Base-by-base conservation (phyloP, 1,140 invertebrate genomes). In the Ooceraea biroi region DNA sequence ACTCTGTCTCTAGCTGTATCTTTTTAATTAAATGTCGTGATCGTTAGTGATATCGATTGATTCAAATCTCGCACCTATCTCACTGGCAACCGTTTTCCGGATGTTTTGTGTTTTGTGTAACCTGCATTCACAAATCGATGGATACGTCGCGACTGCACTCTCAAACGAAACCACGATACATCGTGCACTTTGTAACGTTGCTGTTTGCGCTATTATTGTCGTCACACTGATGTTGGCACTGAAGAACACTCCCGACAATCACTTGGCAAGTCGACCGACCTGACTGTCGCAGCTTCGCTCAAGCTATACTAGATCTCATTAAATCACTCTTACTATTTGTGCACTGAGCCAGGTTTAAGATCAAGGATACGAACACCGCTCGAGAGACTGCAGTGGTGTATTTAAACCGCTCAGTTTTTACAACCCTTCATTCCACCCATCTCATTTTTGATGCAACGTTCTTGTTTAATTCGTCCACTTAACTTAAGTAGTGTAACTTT, bases 211-310 rank as follows among this genome's bases (percentile, higher is more conserved):
- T 25, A n/a, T 55, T 78, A 55, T 69, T 57, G 12, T 22, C 10
- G 1, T 48, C 5, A 17, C 17, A 41, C 19, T 41, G 36, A 65
- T 82, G 12, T 73, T 73, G 58, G 44, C 57, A 30, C 17, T 46
- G 66, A 82, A 55, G 19, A 85, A 76, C 44, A 83, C 14, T 69
- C 11, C 25, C 44, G 17, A 25, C 14, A 17, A 46, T 71, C 48
- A 44, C 69, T 78, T 69, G 30, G 17, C n/a, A 71, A 80, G 0
- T 27, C 25, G n/a, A 69, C 17, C 11, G 57, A 63, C 25, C 41
- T n/a, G 30, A 41, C 19, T 57, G 41, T 57, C 48, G 65, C 60
- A 63, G 58, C 27, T 63, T 58, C n/a, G 57, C 25, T 71, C 50
- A 17, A 78, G 48, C 50, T 36, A 36, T 36, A 36, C 2, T 7